Conservation (phyloP, 2,113 vertebrate genomes). For the Dolichallabes microphthalmus region DNA sequence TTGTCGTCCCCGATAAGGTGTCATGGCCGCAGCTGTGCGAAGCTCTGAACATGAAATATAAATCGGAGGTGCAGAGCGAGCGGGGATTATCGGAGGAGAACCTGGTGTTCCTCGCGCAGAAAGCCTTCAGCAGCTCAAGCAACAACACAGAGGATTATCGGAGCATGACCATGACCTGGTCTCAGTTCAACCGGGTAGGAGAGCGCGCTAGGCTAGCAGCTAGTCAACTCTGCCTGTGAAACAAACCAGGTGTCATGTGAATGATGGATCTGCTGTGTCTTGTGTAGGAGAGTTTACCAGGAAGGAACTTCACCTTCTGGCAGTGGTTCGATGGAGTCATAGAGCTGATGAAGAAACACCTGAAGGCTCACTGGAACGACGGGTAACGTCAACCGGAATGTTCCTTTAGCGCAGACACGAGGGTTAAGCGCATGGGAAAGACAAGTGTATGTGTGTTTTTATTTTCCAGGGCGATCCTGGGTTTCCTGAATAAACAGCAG, state of each 20-base stretch:
- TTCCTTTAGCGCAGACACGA: not conserved
- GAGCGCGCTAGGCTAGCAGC: not conserved
- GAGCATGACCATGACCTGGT: slow-evolving; percentile 89
- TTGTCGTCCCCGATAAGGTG: slow-evolving; percentile 89
- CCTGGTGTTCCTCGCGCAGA: slow-evolving; percentile 89
- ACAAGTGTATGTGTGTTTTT: slow-evolving; percentile 27
- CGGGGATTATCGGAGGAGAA: slow-evolving; percentile 88
- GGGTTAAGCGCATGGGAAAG: not conserved
- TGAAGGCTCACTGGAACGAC: slow-evolving; percentile 95
- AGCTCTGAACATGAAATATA: slow-evolving; percentile 92
- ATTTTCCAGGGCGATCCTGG: slow-evolving; percentile 84
- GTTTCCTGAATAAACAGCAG: slow-evolving; percentile 96
- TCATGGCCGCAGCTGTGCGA: slow-evolving; percentile 86
- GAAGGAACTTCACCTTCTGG: slow-evolving; percentile 97
- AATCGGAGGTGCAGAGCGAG: slow-evolving; percentile 88
- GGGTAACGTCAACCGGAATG: slow-evolving; percentile 71
- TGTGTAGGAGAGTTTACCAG: slow-evolving; percentile 86
- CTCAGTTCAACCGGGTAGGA: slow-evolving; percentile 84
- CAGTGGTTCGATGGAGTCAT: slow-evolving; percentile 98
- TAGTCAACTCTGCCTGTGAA: not conserved
- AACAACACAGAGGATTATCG: slow-evolving; percentile 83
- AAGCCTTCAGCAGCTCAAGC: slow-evolving; percentile 84
- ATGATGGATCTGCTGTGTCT: slow-evolving; percentile 1
- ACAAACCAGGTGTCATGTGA: not conserved
- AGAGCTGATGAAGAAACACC: slow-evolving; percentile 93